Evolutionary conservation across 2,888 invertebrate species (phyloP), one percentile per base, ranked within the genome.

Genomic region (Volucella zonaria): DNA sequence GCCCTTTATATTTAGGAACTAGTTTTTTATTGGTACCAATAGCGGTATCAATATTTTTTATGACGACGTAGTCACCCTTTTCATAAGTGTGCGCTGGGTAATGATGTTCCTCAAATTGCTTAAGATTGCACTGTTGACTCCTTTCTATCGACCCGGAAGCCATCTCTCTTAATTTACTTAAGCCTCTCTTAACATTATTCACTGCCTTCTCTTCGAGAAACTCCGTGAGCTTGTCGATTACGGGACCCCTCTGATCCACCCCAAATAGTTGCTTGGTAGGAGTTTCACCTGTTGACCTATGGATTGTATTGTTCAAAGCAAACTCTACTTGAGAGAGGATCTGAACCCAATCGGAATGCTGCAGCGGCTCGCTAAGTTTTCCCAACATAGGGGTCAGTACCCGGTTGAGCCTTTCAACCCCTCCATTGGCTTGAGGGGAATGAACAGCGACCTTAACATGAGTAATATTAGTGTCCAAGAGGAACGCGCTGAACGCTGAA

Each of bases 351-450:
- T 3, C 23, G 23, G 23, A 23, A 23, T 23, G 23, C 23, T 23
- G 23, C 23, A 23, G 23, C 23, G 23, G 23, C 23, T 23, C 23
- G 23, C 23, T 23, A 23, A 23, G 23, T 23, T 23, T 23, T 23
- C 23, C 23, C 23, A 23, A 23, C 23, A 23, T 3, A 23, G 23
- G 23, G 4, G n/a, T n/a, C n/a, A n/a, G n/a, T n/a, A n/a, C n/a
- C 1, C 71, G 66, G 49, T 80, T 79, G 6, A 80, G 67, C 42
- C 79, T 11, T 15, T 80, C 71, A 6, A 78, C 71, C 38, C 90
- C 89, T 0, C 90, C 89, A 67, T 90, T 90, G 0, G 89, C 87
- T 45, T 89, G 82, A n/a, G n/a, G n/a, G n/a, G n/a, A n/a, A n/a
- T n/a, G n/a, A n/a, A n/a, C n/a, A n/a, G n/a, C n/a, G 1, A 89